phyloP scores from a whole-genome alignment of 2,888 invertebrate species.

The Petrolisthes cinctipes region DNA sequence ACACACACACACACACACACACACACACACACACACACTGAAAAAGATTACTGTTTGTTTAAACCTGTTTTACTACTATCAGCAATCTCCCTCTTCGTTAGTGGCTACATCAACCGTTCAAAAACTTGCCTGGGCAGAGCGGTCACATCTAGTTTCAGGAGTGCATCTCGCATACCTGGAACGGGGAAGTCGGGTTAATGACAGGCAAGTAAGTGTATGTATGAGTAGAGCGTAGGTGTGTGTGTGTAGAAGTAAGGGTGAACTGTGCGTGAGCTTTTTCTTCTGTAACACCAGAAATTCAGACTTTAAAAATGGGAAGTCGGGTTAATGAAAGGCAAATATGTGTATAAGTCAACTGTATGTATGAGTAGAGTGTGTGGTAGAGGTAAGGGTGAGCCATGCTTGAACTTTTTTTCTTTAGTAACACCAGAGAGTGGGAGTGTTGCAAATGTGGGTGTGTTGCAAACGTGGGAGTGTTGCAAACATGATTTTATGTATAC shows the following conservation, averaged over 20 bases:
- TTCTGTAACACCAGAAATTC: too few relatives aligned
- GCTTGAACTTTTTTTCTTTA: too few relatives aligned
- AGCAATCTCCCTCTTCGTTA: too few relatives aligned
- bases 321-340: background rate
- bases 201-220: background rate
- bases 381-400: too few relatives aligned
- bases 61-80: background rate
- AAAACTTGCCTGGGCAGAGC: too few relatives aligned
- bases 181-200: background rate
- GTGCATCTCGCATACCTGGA: background rate
- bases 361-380: background rate
- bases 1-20: constrained; percentile 7
- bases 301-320: too few relatives aligned
- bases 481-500: too few relatives aligned
- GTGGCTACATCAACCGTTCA: too few relatives aligned
- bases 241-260: background rate
- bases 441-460: too few relatives aligned
- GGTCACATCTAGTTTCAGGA: background rate
- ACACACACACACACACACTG: constrained; percentile 17
- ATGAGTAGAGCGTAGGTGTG: background rate
- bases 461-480: too few relatives aligned
- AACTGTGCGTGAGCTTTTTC: too few relatives aligned
- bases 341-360: background rate
- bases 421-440: too few relatives aligned
- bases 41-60: background rate